Base-by-base conservation (phyloP, 2,113 vertebrate genomes). In the Lasiurus cinereus region DNA sequence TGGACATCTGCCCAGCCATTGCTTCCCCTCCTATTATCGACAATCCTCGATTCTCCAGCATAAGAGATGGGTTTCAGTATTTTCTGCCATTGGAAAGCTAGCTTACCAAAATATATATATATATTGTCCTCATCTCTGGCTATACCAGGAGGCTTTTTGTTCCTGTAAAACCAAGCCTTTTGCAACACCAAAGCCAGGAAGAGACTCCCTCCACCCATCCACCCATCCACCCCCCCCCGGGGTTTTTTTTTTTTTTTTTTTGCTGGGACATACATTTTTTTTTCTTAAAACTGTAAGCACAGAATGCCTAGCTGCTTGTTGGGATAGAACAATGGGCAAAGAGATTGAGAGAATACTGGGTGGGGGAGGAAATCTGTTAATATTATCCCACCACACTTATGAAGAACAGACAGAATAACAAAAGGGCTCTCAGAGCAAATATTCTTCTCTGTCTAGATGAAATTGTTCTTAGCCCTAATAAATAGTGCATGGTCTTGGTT, bases 101-200 rank as follows among this genome's bases (percentile, higher is more conserved):
- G 39, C 19, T 15, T 78, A 6, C 2, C 7, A 54, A 19, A 54
- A 54, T n/a, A n/a, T n/a, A 74, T 88, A 92, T 33, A n/a, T 52
- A 31, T 66, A 91, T 80, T 88, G 74, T 64, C 14, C 56, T 70
- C 64, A 59, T 91, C 72, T 94, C 39, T 90, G 90, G 56, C 48
- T 88, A 18, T 10, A 36, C 29, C 16, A 62, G 82, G 12, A n/a
- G 8, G 62, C 43, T 95, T 85, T 72, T n/a, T 43, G 18, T 33
- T 82, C 15, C 24, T 88, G 14, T 67, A 48, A 83, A 88, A n/a
- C 43, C 33, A 87, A 88, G 27, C 21, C 18, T 90, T 87, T n/a
- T 80, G n/a, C 7, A 59, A 73, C 33, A 70, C 64, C 29, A 79
- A 72, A 84, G 31, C 16, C 36, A 62, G 19, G n/a, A 91, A 33